These are phyloP conservation scores for Ascaphus truei DNA, from an alignment of 2,113 vertebrate genomes.

Conservation along the genomic window DNA sequence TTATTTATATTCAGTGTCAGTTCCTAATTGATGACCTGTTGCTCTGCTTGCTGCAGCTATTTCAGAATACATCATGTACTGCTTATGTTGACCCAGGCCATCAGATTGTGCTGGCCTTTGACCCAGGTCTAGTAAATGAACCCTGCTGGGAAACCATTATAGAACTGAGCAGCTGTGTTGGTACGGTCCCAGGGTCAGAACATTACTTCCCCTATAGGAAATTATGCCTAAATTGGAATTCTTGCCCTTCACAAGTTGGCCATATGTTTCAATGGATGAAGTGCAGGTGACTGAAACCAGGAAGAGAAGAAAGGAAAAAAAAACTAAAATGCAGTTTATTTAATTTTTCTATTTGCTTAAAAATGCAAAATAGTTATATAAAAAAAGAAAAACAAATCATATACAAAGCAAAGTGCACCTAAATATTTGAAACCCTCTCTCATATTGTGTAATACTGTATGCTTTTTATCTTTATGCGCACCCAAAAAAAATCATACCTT, in stretches of 20 bases:
- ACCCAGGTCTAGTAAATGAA: conserved; percentile 60
- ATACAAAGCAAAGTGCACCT: too few relatives aligned
- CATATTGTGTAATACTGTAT: too few relatives aligned
- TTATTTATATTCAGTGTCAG: conserved; percentile 40
- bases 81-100: conserved; percentile 42
- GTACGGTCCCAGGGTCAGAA: conserved; percentile 51
- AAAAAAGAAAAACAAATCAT: too few relatives aligned
- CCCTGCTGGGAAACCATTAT: conserved; percentile 61
- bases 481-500: too few relatives aligned
- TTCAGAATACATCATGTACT: conserved; percentile 46
- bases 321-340: too few relatives aligned
- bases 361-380: too few relatives aligned
- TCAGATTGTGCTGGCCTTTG: conserved; percentile 51
- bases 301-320: too few relatives aligned
- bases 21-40: conserved; percentile 50
- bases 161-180: conserved; percentile 44
- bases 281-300: too few relatives aligned
- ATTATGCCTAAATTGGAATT: conserved; percentile 49
- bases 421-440: too few relatives aligned
- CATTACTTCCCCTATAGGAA: conserved; percentile 48
- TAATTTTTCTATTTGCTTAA: too few relatives aligned
- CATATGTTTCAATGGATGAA: conserved; percentile 38
- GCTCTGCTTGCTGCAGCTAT: conserved; percentile 48
- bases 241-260: conserved; percentile 48
- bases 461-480: too few relatives aligned